Conservation (phyloP, 1,140 invertebrate species). For the Proales similis region DNA sequence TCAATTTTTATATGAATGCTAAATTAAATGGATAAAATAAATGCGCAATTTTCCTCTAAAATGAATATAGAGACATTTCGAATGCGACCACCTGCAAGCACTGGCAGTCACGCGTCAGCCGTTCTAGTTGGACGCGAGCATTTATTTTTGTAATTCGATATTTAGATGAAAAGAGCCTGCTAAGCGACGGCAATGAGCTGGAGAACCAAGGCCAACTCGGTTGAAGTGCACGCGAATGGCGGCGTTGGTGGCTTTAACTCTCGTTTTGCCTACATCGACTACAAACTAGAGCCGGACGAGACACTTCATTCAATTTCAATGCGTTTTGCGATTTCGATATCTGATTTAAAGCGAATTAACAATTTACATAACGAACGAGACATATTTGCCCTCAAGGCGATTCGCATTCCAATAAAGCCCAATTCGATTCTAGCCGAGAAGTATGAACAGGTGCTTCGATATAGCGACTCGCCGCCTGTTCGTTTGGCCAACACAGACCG, state of each 20-base stretch:
- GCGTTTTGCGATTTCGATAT: constrained; percentile 3
- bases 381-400: constrained; percentile 11
- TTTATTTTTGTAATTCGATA: no score
- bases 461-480: not conserved
- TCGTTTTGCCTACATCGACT: constrained; percentile 32
- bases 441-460: not conserved
- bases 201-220: no score
- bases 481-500: not conserved
- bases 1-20: not conserved
- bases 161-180: no score
- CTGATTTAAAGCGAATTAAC: constrained; percentile 32
- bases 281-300: constrained; percentile 15
- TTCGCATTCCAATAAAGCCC: constrained; percentile 26
- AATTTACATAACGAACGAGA: constrained; percentile 33
- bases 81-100: no score
- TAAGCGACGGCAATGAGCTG: no score
- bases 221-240: no score
- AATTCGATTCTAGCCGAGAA: constrained; percentile 30
- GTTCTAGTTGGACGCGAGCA: no score
- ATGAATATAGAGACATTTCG: no score
- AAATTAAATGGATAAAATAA: constrained; percentile 7
- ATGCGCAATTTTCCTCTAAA: no score
- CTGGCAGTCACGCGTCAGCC: no score
- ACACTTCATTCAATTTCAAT: constrained; percentile 36
- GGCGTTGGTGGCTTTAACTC: not conserved